Evolutionary conservation across 1,140 invertebrate genomes (phyloP).

Genomic region (Phenacoccus solenopsis): DNA sequence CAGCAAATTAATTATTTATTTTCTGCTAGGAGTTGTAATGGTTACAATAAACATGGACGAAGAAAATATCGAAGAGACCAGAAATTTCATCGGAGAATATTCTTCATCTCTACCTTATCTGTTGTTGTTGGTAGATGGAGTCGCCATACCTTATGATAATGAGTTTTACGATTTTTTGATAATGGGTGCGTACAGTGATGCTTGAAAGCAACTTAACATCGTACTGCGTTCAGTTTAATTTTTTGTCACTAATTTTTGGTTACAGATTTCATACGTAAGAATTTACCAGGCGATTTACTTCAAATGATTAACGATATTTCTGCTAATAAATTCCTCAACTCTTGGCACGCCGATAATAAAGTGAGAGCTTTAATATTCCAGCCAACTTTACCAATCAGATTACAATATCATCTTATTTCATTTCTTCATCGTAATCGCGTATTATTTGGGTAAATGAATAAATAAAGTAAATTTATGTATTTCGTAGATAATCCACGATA

Average conservation of each 20-base stretch:
- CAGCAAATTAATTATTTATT: too few species aligned
- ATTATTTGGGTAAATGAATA: conserved; percentile 61
- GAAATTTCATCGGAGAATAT: background rate
- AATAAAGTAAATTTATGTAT: conserved; percentile 8
- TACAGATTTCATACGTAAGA: conserved; percentile 68
- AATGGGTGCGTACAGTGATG: background rate
- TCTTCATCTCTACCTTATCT: background rate
- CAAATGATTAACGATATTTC: conserved; percentile 55
- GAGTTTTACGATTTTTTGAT: background rate
- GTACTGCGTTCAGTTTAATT: background rate
- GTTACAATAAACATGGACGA: background rate
- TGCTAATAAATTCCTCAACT: conserved; percentile 63
- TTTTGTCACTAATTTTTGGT: conserved; percentile 22
- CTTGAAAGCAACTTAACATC: background rate
- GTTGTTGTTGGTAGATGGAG: background rate
- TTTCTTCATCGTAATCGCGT: conserved; percentile 72
- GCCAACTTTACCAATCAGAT: conserved; percentile 53
- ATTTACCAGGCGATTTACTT: conserved; percentile 68
- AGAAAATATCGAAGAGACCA: background rate
- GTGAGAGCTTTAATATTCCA: conserved; percentile 82
- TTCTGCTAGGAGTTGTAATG: background rate
- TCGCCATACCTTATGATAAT: background rate
- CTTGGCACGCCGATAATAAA: conserved; percentile 75
- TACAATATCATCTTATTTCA: conserved; percentile 78
- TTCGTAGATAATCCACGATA: background rate